Evolutionary conservation across 2,888 invertebrate species (phyloP), one percentile per base, ranked within the genome.

Genomic region (Ennomos fuscantarius): DNA sequence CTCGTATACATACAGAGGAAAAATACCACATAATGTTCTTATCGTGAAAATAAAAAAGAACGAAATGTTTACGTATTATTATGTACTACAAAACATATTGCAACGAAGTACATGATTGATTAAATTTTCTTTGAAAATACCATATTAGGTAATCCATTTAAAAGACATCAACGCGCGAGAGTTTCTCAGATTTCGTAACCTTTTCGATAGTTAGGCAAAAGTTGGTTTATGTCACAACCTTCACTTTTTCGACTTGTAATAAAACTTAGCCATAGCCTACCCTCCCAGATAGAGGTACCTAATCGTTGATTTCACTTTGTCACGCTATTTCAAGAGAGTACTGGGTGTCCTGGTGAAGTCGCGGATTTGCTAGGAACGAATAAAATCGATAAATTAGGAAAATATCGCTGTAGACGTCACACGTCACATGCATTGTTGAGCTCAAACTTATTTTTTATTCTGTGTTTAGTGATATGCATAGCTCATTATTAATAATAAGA

Each of bases 261-360:
- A 40, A 52, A 53, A 35, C 24, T 0, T 24, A 24, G 24, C 24
- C 24, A 24, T 31, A 53, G 34, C n/a, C 24, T 10, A 40, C 13
- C 40, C 39, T 35, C 5, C 10, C 12, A 46, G 55, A 46, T 44
- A 43, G 39, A 13, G n/a, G n/a, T 24, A 24, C 24, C 24, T 24
- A 58, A 59, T 41, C 44, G 42, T 32, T 47, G 34, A 56, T 53
- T 65, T 68, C 59, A 53, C 56, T 65, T 52, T 63, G 59, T 57
- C 57, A 60, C 39, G 45, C 41, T 37, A 42, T 50, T 32, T 9
- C 8, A 24, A 1, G 39, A 47, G 39, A 34, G 24, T 12, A 43
- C 11, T 40, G 2, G 9, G 15, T 15, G 12, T 6, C 12, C 37
- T n/a, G 13, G 2, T 9, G 35, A 1, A 3, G 6, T 24, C 24